phyloP scores from a whole-genome alignment of 2,797 vertebrate species.

The Hoplostethus mediterraneus region DNA sequence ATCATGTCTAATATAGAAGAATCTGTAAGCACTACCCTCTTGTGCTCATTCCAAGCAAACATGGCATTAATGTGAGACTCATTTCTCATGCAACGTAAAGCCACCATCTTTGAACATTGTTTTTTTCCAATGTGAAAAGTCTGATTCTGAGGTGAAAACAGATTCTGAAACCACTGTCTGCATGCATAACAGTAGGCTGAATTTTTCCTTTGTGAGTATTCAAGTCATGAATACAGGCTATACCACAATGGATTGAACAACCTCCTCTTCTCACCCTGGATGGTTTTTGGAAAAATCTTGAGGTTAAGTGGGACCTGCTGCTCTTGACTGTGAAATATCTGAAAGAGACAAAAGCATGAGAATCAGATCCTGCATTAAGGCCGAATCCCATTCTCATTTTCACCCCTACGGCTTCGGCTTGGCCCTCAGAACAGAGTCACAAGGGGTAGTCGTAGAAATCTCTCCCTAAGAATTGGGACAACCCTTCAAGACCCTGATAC shows the following conservation, averaged over 20 bases:
- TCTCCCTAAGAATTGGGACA: too few species aligned
- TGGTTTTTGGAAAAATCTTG: slow-evolving; percentile 2
- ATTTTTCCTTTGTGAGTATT: slow-evolving; percentile 21
- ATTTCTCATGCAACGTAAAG: slow-evolving; percentile 15
- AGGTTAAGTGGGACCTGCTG: slow-evolving; percentile 13
- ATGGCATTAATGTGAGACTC: slow-evolving; percentile 26
- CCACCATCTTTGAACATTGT: slow-evolving; percentile 22
- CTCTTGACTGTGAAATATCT: slow-evolving; percentile 31
- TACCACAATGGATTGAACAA: slow-evolving; percentile 23
- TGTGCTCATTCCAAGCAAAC: slow-evolving; percentile 11
- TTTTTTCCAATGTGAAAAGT: slow-evolving; percentile 31
- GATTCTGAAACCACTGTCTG: slow-evolving; percentile 14
- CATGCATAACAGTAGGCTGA: slow-evolving; percentile 26
- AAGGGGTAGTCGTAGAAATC: too few species aligned
- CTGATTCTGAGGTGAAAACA: slow-evolving; percentile 10
- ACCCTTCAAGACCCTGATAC: too few species aligned
- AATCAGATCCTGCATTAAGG: slow-evolving; percentile 16
- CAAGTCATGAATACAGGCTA: slow-evolving; percentile 14
- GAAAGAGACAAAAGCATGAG: slow-evolving; percentile 5
- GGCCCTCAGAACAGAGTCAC: too few species aligned
- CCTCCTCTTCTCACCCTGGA: slow-evolving; percentile 2
- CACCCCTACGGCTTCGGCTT: too few species aligned
- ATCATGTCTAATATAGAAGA: slow-evolving; percentile 7
- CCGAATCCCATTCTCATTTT: too few species aligned
- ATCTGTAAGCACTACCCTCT: slow-evolving; percentile 8